Conservation (phyloP, 2,888 invertebrate genomes). For the Trypoxylon attenuatum region DNA sequence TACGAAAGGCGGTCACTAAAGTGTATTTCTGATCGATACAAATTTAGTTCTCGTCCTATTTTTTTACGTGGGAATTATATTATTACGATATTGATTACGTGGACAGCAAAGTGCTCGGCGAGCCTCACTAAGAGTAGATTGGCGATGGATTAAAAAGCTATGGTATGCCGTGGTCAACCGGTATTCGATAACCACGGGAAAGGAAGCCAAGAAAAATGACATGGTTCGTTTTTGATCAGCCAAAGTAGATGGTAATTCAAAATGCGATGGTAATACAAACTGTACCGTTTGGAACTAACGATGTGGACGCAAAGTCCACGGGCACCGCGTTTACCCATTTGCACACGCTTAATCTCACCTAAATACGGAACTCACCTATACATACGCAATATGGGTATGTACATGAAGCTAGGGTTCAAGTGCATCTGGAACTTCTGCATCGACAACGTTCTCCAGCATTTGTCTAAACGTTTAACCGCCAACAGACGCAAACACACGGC, state of each 20-base stretch:
- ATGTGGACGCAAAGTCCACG: not conserved
- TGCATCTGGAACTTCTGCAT: not conserved
- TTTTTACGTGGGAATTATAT: no score
- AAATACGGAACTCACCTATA: no score
- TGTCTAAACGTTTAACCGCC: not conserved
- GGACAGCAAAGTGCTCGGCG: no score
- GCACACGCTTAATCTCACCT: no score
- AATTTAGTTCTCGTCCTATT: no score
- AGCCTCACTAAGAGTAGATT: no score
- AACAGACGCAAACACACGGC: not conserved
- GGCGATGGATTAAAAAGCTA: not conserved
- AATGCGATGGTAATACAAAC: no score
- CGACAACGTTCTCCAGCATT: not conserved
- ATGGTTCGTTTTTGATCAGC: not conserved
- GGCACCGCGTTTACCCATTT: not conserved
- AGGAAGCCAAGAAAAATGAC: constrained; percentile 9
- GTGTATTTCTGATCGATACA: no score
- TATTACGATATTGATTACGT: no score
- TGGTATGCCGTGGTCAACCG: constrained; percentile 2
- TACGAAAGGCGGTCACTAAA: no score
- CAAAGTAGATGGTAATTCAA: not conserved
- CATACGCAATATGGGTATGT: no score
- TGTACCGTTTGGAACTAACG: constrained; percentile 17
- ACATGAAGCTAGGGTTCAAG: not conserved
- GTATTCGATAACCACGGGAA: constrained; percentile 1